Conservation (phyloP, 2,113 vertebrate species). For the Struthidea cinerea region DNA sequence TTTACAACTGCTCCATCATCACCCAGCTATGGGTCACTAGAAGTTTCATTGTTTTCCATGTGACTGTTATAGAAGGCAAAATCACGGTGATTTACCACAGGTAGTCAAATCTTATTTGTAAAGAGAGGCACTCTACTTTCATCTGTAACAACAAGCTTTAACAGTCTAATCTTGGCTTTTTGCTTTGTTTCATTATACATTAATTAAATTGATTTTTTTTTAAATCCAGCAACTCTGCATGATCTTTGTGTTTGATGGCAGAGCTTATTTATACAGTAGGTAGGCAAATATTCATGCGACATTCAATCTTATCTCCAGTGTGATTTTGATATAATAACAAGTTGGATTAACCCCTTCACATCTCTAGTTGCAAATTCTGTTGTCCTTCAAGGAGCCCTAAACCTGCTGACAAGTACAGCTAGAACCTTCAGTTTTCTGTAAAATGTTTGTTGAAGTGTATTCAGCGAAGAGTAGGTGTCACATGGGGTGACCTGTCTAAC, state of each 20-base stretch:
- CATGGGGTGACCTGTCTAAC: background rate
- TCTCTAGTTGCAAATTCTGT: background rate
- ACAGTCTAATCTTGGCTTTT: background rate
- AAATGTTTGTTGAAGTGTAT: background rate
- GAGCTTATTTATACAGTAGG: constrained; percentile 6
- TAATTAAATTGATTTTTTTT: constrained; percentile 3
- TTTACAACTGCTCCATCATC: background rate
- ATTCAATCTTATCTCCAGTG: background rate
- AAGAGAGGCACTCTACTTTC: background rate
- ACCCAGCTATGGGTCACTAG: background rate
- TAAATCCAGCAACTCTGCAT: background rate
- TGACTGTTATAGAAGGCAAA: background rate
- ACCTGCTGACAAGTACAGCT: background rate
- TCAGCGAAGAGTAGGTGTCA: background rate
- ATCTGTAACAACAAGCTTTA: background rate
- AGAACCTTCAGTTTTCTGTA: background rate
- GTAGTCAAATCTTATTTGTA: background rate
- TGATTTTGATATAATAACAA: constrained; percentile 11
- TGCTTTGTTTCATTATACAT: constrained; percentile 36
- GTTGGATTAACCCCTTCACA: background rate
- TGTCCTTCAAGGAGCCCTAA: background rate
- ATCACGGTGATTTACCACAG: background rate
- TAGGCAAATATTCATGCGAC: background rate
- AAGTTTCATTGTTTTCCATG: background rate
- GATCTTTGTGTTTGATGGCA: constrained; percentile 9